phyloP scores from a whole-genome alignment of 2,797 vertebrate genomes.

The Pantherophis vulpinus region DNA sequence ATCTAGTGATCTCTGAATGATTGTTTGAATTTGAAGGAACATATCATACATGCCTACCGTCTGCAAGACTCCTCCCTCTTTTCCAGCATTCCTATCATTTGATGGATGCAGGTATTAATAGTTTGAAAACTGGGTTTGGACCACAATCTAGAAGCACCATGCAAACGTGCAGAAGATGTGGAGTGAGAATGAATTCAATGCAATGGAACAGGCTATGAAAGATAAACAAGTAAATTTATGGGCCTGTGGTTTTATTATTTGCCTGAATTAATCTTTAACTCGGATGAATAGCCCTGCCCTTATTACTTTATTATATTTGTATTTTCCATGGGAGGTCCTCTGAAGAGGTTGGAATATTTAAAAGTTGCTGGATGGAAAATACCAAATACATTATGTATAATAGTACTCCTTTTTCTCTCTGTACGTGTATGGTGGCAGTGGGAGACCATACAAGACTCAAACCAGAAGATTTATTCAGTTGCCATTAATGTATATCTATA shows the following conservation, averaged over 20 bases:
- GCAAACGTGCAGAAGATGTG: neutral
- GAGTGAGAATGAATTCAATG: neutral
- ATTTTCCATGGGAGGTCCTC: neutral
- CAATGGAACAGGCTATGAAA: neutral
- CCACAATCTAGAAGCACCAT: neutral
- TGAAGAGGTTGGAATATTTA: neutral
- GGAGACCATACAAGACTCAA: neutral
- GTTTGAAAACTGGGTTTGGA: neutral
- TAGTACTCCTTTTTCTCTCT: neutral
- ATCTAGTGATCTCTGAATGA: slow-evolving; percentile 47
- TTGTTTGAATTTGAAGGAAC: neutral
- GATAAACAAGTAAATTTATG: neutral
- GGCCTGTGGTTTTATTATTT: neutral
- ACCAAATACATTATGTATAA: neutral
- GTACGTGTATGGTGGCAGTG: neutral
- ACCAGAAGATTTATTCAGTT: neutral
- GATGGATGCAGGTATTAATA: too few species aligned
- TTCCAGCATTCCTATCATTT: neutral
- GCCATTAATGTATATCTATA: neutral
- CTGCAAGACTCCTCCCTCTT: neutral
- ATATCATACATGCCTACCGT: neutral
- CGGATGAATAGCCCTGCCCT: neutral
- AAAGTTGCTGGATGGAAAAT: neutral
- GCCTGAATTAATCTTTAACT: neutral
- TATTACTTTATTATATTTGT: neutral